These are phyloP conservation scores for Thamnophis elegans DNA, from an alignment of 2,797 vertebrate species.

Conservation along the genomic window DNA sequence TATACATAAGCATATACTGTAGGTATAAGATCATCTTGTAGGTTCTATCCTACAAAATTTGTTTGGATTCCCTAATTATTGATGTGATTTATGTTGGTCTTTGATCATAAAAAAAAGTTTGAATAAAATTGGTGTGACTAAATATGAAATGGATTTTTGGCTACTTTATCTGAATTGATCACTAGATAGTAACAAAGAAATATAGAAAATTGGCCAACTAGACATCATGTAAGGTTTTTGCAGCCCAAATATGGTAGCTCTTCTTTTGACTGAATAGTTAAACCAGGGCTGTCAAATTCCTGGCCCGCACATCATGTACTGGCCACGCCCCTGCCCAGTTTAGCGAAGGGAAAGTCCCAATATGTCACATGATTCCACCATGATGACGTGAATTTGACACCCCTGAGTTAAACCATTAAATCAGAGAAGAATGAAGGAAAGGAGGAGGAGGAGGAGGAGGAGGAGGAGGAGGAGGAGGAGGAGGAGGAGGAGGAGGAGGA, in stretches of 20 bases:
- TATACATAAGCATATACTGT: not conserved
- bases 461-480: no score
- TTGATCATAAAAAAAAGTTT: no score
- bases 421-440: not conserved
- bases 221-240: not conserved
- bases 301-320: no score
- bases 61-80: slow-evolving; percentile 59
- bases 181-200: not conserved
- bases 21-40: not conserved
- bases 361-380: no score
- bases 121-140: slow-evolving; percentile 21
- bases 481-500: not conserved
- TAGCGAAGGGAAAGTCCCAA: no score
- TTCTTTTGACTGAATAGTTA: not conserved
- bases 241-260: not conserved
- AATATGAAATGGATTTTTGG: slow-evolving; percentile 39
- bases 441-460: no score
- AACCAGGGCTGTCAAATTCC: not conserved
- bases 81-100: not conserved
- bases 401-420: not conserved
- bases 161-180: not conserved
- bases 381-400: no score
- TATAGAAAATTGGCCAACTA: not conserved
- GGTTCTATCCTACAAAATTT: slow-evolving; percentile 51
- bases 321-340: no score